These are phyloP conservation scores for Pseudococcus longispinus DNA, from an alignment of 2,888 invertebrate genomes.

Conservation along the genomic window DNA sequence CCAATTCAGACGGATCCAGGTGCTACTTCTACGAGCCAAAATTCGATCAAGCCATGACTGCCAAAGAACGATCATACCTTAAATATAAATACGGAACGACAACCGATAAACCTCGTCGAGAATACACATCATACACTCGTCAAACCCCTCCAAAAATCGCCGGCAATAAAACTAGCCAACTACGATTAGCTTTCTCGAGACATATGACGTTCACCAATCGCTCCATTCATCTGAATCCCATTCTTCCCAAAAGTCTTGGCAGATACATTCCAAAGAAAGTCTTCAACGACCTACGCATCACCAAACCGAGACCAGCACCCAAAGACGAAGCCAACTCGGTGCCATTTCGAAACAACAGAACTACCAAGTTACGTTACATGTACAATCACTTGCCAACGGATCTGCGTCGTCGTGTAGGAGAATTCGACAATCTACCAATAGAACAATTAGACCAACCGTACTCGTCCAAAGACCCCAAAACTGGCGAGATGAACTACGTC, in stretches of 20 bases:
- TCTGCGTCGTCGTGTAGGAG: not conserved
- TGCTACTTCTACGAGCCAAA: slow-evolving; percentile 11
- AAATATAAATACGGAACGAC: not conserved
- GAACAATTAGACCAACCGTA: not conserved
- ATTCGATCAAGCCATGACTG: not conserved
- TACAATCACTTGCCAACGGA: slow-evolving; percentile 25
- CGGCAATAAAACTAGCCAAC: not conserved
- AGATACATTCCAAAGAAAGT: not conserved
- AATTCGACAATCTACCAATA: slow-evolving; percentile 14
- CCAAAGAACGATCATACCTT: not conserved
- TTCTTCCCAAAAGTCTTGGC: not conserved
- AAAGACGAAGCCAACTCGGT: slow-evolving; percentile 18
- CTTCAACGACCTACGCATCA: not conserved
- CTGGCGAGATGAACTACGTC: slow-evolving; percentile 21
- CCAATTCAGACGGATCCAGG: not conserved
- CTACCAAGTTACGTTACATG: slow-evolving; percentile 43
- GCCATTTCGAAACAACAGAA: slow-evolving; percentile 29
- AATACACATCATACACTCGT: no score
- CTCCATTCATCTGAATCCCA: not conserved
- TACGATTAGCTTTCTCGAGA: not conserved
- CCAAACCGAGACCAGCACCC: not conserved
- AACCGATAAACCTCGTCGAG: not conserved
- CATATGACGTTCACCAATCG: not conserved
- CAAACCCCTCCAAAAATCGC: not conserved
- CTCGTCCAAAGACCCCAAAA: not conserved